Evolutionary conservation across 2,113 vertebrate species (phyloP).

Genomic region (Scortum barcoo): DNA sequence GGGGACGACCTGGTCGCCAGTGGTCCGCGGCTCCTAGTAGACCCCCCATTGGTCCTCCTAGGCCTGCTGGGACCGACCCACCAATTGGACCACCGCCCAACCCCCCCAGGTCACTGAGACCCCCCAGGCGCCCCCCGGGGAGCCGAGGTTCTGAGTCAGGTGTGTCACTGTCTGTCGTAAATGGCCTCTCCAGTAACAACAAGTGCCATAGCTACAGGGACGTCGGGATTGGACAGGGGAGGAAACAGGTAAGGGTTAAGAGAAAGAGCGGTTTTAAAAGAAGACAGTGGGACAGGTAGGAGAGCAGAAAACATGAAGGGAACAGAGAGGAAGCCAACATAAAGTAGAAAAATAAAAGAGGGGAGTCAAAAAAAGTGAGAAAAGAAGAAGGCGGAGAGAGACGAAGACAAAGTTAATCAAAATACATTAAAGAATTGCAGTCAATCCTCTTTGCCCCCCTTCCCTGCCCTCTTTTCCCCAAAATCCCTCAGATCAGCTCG

Average conservation of each 20-base stretch:
- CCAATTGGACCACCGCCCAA: conserved; percentile 81
- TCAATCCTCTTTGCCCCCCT: neutral
- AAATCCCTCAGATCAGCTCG: conserved; percentile 36
- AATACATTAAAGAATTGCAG: neutral
- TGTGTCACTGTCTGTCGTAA: conserved; percentile 87
- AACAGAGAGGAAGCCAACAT: neutral
- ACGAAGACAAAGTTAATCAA: neutral
- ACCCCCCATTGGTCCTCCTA: conserved; percentile 79
- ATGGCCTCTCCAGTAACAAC: conserved; percentile 85
- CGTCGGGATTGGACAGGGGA: neutral
- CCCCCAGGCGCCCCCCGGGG: conserved; percentile 71
- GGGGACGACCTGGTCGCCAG: conserved; percentile 91
- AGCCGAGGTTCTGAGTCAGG: conserved; percentile 84
- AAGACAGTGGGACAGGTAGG: neutral
- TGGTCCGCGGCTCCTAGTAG: conserved; percentile 85
- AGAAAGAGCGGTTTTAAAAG: neutral
- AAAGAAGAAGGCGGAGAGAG: neutral
- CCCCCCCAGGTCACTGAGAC: conserved; percentile 77
- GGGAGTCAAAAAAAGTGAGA: neutral
- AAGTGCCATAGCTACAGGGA: conserved; percentile 91
- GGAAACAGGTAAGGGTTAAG: neutral
- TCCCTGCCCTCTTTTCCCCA: neutral
- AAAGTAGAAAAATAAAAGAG: neutral
- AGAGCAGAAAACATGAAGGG: neutral
- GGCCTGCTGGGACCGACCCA: conserved; percentile 83